These are phyloP conservation scores for Megaceryle maxima DNA, from an alignment of 2,113 vertebrate species.

Conservation along the genomic window DNA sequence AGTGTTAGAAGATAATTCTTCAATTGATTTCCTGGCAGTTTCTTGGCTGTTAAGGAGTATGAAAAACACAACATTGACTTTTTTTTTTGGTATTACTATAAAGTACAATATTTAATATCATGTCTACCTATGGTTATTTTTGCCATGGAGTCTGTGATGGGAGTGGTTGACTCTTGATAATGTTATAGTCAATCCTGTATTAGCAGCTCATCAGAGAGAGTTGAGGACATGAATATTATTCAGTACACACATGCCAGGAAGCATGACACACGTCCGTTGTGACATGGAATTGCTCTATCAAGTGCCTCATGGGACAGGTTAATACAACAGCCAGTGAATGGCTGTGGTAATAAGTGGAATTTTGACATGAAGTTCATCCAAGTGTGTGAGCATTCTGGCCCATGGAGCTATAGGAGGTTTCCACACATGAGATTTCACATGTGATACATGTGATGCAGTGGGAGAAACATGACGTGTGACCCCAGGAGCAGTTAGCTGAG, in stretches of 20 bases:
- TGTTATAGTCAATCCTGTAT: not conserved
- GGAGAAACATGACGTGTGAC: not conserved
- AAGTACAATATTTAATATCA: not conserved
- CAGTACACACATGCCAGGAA: not conserved
- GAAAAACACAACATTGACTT: not conserved
- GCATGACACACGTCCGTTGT: not conserved
- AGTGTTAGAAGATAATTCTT: not conserved
- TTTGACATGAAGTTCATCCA: not conserved
- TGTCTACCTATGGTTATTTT: not conserved
- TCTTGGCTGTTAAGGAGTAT: not conserved
- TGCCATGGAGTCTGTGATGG: not conserved
- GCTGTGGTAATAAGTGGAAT: not conserved
- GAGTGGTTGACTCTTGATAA: not conserved
- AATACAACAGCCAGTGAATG: not conserved
- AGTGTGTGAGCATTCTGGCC: not conserved
- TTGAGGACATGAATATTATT: not conserved
- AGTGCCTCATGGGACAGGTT: not conserved
- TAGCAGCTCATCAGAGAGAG: not conserved
- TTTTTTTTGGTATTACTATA: too few species aligned
- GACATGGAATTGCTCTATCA: not conserved
- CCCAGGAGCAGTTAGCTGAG: not conserved
- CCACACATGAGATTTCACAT: not conserved
- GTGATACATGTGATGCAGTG: fast-evolving
- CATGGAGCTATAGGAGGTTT: not conserved
- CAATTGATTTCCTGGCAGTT: not conserved